These are phyloP conservation scores for Drosophila repleta DNA, from an alignment of 1,140 invertebrate genomes.

Conservation along the genomic window DNA sequence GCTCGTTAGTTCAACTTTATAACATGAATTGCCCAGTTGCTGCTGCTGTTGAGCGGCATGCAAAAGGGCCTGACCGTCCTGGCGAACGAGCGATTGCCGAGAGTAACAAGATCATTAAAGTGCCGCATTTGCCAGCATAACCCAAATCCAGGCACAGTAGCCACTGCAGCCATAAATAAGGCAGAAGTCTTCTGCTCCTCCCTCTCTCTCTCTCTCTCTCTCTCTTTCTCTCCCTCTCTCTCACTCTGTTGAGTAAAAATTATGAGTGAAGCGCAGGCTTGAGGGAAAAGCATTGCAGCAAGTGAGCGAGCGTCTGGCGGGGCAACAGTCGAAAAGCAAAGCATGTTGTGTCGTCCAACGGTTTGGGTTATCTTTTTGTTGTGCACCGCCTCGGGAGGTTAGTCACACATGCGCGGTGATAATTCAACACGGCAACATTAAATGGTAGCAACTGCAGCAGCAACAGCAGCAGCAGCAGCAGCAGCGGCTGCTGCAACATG, in stretches of 20 bases:
- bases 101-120: constrained; percentile 80
- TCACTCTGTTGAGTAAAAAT: constrained; percentile 55
- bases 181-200: constrained; percentile 38
- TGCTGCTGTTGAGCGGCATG: constrained; percentile 23
- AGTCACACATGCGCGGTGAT: constrained; percentile 78
- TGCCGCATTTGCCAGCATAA: constrained; percentile 56
- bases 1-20: constrained; percentile 60
- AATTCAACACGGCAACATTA: constrained; percentile 77
- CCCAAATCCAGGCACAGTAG: constrained; percentile 48
- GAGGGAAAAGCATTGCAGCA: constrained; percentile 66
- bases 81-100: constrained; percentile 16
- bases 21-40: not conserved
- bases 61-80: constrained; percentile 56
- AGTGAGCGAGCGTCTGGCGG: constrained; percentile 27
- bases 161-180: constrained; percentile 66
- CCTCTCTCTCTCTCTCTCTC: not conserved
- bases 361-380: constrained; percentile 67
- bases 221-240: too few species aligned
- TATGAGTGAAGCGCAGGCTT: constrained; percentile 64
- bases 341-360: constrained; percentile 12
- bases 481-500: constrained; percentile 56
- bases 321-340: constrained; percentile 16
- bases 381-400: constrained; percentile 73
- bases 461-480: constrained; percentile 2
- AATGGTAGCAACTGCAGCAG: constrained; percentile 67